Evolutionary conservation across 1,140 invertebrate genomes (phyloP), one percentile per base, ranked within the genome.

Genomic region (Coelopa frigida): DNA sequence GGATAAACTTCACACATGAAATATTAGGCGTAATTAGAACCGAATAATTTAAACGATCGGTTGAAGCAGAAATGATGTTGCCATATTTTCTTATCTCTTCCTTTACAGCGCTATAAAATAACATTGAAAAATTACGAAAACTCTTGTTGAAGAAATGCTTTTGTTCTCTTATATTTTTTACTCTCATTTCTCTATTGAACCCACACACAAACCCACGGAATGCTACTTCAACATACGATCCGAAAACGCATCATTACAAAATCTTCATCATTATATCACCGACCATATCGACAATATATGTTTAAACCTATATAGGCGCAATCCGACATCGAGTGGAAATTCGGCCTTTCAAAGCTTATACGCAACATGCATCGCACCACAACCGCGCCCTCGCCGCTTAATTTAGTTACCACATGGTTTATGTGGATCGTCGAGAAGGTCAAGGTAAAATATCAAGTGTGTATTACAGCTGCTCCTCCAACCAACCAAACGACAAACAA

Each of bases 311-410:
- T 58, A 59, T 57, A 94, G 80, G 92, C 94, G 33, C 94, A 99
- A 80, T 98, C 95, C n/a, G 96, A 99, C 72, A 97, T 95, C 57
- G 96, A 99, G 73, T 99, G 96, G 96, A 99, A 99, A 72, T 99
- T 96, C 68, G 96, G 96, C 23, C 73, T 98, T 56, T 97, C 95
- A 33, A 99, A 99, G 75, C 77, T 99, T 55, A 97, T 99, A 61
- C 78, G 94, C 53, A 95, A 96, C 65, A 99, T 99, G 94, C 94
- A 98, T 73, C 83, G 96, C 61, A 97, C 94, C 6, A 93, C 90
- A 29, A 92, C 93, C 4, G 95, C 96, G 3, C 96, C 97, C 1
- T 91, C 94, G 3, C 96, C 97, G 1, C 78, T 99, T 29, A 99
- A 98, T 70, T 78, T 99, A 37, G 79, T 98, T 49, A 96, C 93